Evolutionary conservation across 2,888 invertebrate genomes (phyloP), one percentile per base, ranked within the genome.

Genomic region (Hanleya hanleyi): DNA sequence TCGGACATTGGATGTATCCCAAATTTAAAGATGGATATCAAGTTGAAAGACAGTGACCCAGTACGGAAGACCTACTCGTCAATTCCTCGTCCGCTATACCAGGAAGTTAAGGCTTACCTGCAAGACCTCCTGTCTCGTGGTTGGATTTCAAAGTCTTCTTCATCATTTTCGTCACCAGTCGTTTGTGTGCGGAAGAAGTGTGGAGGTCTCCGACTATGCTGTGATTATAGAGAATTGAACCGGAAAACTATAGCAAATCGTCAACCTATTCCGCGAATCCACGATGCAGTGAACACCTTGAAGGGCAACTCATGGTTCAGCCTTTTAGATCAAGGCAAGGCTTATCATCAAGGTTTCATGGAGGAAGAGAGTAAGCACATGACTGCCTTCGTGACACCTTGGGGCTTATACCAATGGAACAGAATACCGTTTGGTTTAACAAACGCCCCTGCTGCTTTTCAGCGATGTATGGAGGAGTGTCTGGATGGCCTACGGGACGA

Each of bases 51-150:
- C 47, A 22, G 64, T 2, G 37, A 26, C 1, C 78, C 78, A 9
- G 79, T 81, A 18, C 65, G 74, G 47, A 65, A 69, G 7, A 41
- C 70, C 3, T 82, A 81, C 47, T 64, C 29, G 12, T 69, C 78
- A 5, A 62, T 81, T 29, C 81, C 76, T 32, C 51, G 36, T 37
- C 77, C 79, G 9, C 57, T 79, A 7, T 76, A 73, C 68, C 22
- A 77, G 29, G 81, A 82, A 50, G 81, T 81, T 1, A 80, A 81
- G 38, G 75, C 74, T 38, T 82, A 78, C 37, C 26, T 82, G 22
- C 41, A 49, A 12, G 74, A 77, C 38, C 50, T 80, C 12, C 9
- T 78, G 18, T 37, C 18, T 12, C 70, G 69, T 33, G 75, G 75
- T 5, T 81, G 69, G 69, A 77, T 80, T 9, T 69, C 49, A 3